These are phyloP conservation scores for Clostera curtula DNA, from an alignment of 2,888 invertebrate species.

Conservation along the genomic window DNA sequence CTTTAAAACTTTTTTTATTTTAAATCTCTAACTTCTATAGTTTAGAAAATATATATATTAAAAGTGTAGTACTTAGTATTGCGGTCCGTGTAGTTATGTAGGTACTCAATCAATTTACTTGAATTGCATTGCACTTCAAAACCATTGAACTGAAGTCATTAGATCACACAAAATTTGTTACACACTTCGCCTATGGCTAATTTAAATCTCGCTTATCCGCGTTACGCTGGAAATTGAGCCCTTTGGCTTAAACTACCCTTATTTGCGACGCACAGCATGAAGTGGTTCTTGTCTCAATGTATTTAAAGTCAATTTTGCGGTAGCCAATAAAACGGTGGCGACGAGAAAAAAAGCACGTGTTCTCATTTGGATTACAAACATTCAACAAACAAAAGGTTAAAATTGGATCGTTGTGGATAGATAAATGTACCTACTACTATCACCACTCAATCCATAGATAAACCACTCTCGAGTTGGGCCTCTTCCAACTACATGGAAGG, in stretches of 20 bases:
- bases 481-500: too few species aligned
- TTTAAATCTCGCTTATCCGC: conserved; percentile 68
- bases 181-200: conserved; percentile 50
- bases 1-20: too few species aligned
- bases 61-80: too few species aligned
- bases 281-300: conserved; percentile 20
- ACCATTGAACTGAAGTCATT: conserved; percentile 16
- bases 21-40: too few species aligned
- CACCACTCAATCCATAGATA: too few species aligned
- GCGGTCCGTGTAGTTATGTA: too few species aligned
- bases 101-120: too few species aligned
- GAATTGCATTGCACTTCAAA: too few species aligned
- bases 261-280: conserved; percentile 13
- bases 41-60: too few species aligned
- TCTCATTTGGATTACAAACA: conserved; percentile 70
- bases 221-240: conserved; percentile 62
- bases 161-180: conserved; percentile 23
- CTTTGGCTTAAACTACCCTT: conserved; percentile 51
- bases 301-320: conserved; percentile 28
- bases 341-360: conserved; percentile 73
- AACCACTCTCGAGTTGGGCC: too few species aligned
- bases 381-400: conserved; percentile 67
- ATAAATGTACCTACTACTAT: too few species aligned
- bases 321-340: conserved; percentile 36
- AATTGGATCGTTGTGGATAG: conserved; percentile 45